Base-by-base conservation (phyloP, 2,888 invertebrate species). In the Eristalis pertinax region DNA sequence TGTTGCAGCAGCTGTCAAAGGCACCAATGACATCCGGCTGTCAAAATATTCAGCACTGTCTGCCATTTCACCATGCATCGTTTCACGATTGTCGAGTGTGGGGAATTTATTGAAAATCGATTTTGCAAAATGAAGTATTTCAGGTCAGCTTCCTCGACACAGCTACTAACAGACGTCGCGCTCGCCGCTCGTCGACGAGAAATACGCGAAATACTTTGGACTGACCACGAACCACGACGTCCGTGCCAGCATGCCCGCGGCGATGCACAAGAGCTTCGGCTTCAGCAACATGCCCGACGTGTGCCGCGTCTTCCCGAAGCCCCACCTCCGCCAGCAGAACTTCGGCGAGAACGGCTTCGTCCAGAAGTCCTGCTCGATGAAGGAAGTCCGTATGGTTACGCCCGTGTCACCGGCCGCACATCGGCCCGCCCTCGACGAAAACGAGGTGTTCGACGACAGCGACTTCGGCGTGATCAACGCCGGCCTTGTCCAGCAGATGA, bases 151-250 rank as follows among this genome's bases (percentile, higher is more conserved):
- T n/a, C n/a, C n/a, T n/a, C n/a, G n/a, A n/a, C n/a, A 88, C 88
- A 84, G 88, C 75, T 86, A 64, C 4, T 72, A 77, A 22, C 68
- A 73, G 26, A 43, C 74, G 2, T 24, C 64, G 43, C 84, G 86
- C 0, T 89, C 90, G 2, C 83, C 74, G 11, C 81, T 63, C 70
- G 77, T 91, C 29, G 90, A 91, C 72, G 90, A 91, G 5, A 92
- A 91, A 43, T 90, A 89, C 77, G 92, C 91, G 24, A 92, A 92
- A 82, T 93, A 91, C 86, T 93, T 93, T 88, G 93, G 93, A 3
- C 38, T 91, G 41, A 84, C 80, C 11, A 60, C 35, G 60, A 72
- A 7, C 50, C 80, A 41, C 32, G 82, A 75, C 86, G 82, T 26
- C 62, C 81, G 68, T 50, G 78, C 38, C 62, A 88, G 67, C 64